phyloP scores from a whole-genome alignment of 2,888 invertebrate genomes.

The Stomorhina lunata region DNA sequence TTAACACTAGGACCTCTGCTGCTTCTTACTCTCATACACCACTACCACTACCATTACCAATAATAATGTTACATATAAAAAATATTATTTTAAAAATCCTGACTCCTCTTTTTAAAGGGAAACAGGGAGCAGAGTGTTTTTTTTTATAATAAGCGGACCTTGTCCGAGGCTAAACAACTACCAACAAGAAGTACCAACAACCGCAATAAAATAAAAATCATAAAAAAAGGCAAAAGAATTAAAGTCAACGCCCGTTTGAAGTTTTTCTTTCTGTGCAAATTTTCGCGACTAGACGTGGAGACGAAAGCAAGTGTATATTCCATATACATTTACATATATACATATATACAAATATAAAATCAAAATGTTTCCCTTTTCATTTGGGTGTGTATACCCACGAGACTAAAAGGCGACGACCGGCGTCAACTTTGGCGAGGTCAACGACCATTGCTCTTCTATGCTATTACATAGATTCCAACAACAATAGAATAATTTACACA shows the following conservation, averaged over 20 bases:
- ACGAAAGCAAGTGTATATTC: constrained; percentile 55
- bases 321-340: no score
- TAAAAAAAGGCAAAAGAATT: constrained; percentile 44
- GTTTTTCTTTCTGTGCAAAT: constrained; percentile 27
- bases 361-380: constrained; percentile 78
- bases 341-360: no score
- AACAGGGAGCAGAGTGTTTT: constrained; percentile 26
- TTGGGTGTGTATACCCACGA: constrained; percentile 75
- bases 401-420: constrained; percentile 75
- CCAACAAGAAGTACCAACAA: not conserved
- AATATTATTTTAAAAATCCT: no score
- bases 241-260: constrained; percentile 64
- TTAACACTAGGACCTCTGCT: no score
- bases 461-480: constrained; percentile 2
- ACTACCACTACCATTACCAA: not conserved
- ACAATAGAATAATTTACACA: not conserved
- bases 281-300: constrained; percentile 57
- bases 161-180: constrained; percentile 53
- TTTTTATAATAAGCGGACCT: constrained; percentile 48
- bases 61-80: no score
- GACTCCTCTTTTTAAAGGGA: constrained; percentile 3
- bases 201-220: constrained; percentile 42
- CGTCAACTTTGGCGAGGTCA: constrained; percentile 67
- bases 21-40: no score
- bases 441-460: constrained; percentile 54